Base-by-base conservation (phyloP, 2,797 vertebrate genomes). In the Pipistrellus pipistrellus region DNA sequence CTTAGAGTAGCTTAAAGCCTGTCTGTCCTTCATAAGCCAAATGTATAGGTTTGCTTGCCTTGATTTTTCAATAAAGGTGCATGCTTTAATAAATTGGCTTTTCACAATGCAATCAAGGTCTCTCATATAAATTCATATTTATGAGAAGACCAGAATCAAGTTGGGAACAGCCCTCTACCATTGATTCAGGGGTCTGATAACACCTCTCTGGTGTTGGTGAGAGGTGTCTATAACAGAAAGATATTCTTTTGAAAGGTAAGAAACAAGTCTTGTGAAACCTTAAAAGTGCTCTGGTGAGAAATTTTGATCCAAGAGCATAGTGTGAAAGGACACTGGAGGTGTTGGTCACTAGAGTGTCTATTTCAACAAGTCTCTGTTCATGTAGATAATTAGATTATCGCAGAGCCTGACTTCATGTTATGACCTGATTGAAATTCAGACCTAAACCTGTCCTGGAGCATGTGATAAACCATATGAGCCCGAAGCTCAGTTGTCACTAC, bases 401-500 rank as follows among this genome's bases (percentile, higher is more conserved):
- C 80, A 92, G 85, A 86, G 78, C 35, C 84, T 64, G 44, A 69
- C 89, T 97, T 97, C 97, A 32, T 96, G 97, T 95, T 97, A 76
- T 86, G 93, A 97, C 92, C 73, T 95, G 97, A 98, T 48, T 44
- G 71, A 97, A 97, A 98, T 93, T 95, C 93, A 92, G 71, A 94
- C 95, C 97, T 96, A 97, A 98, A 95, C 69, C 90, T 96, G 96
- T 98, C 97, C 96, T 87, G 59, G 93, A 94, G 91, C 71, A 73
- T 0, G 6, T 46, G 95, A 97, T 89, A 95, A 98, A 97, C 88
- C 88, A 95, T 90, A 96, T 76, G 59, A 96, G 96, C 83, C 96
- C 84, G 93, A 88, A 97, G 96, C 88, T 53, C 76, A 57, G 76
- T 93, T 97, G 96, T 98, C 98, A 97, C 97, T 97, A 95, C 91